These are phyloP conservation scores for Melanotaenia boesemani DNA, from an alignment of 2,797 vertebrate genomes.

Conservation along the genomic window DNA sequence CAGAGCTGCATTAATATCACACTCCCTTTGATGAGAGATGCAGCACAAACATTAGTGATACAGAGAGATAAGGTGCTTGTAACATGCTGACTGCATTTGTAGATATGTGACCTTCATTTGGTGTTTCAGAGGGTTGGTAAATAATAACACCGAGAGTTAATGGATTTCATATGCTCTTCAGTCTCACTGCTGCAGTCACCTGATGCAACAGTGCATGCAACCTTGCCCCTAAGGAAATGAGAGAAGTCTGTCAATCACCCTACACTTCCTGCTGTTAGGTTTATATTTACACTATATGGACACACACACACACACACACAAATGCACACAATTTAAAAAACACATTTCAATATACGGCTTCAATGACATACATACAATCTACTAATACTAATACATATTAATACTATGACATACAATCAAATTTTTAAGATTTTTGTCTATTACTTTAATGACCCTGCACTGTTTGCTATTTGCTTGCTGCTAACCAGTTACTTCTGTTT, in stretches of 20 bases:
- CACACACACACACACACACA: slow-evolving; percentile 21
- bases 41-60: slow-evolving; percentile 68
- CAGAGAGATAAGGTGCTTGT: slow-evolving; percentile 59
- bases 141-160: slow-evolving; percentile 74
- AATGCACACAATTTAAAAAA: slow-evolving; percentile 2
- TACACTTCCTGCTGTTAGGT: slow-evolving; percentile 49
- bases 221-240: slow-evolving; percentile 71
- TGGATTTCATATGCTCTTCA: slow-evolving; percentile 73
- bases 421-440: neutral
- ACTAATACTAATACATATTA: too few relatives aligned
- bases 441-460: neutral
- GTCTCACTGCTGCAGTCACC: slow-evolving; percentile 70
- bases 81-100: slow-evolving; percentile 71
- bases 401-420: slow-evolving; percentile 1
- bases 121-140: slow-evolving; percentile 67
- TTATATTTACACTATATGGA: slow-evolving; percentile 30
- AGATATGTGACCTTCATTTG: slow-evolving; percentile 77
- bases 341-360: slow-evolving; percentile 20
- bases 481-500: neutral
- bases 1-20: slow-evolving; percentile 70
- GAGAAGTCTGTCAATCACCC: slow-evolving; percentile 74
- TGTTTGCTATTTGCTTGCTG: neutral
- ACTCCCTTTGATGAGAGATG: slow-evolving; percentile 74
- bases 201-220: slow-evolving; percentile 75
- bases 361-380: neutral